These are phyloP conservation scores for Bolborhynchus lineola DNA, from an alignment of 2,113 vertebrate species.

Conservation along the genomic window DNA sequence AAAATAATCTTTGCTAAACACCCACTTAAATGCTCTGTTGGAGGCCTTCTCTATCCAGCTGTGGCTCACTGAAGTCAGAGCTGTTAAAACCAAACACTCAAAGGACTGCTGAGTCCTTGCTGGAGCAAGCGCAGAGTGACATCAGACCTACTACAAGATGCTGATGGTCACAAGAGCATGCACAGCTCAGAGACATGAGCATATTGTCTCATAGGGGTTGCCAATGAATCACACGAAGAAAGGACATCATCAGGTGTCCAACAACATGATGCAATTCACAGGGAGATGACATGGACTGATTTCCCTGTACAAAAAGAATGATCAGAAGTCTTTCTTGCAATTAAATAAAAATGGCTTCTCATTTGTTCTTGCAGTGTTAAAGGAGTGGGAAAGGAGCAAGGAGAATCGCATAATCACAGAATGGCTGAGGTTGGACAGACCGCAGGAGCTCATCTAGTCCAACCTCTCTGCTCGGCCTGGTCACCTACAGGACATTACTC, in stretches of 20 bases:
- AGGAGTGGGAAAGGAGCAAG: not conserved
- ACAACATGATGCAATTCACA: not conserved
- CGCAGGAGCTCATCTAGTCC: not conserved
- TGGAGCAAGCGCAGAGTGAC: not conserved
- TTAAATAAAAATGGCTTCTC: not conserved
- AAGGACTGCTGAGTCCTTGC: not conserved
- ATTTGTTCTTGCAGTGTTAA: not conserved
- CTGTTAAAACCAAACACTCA: not conserved
- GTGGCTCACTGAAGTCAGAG: not conserved
- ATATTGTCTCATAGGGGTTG: not conserved
- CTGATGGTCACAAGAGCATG: not conserved
- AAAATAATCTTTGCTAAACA: not conserved
- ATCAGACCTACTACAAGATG: not conserved
- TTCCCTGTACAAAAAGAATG: not conserved
- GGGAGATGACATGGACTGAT: not conserved
- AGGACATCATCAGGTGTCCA: not conserved
- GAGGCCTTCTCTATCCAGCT: not conserved
- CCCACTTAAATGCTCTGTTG: not conserved
- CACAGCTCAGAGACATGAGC: rapidly evolving
- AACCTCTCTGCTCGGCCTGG: not conserved
- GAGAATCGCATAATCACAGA: not conserved
- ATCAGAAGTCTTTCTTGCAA: not conserved
- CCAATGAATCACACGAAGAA: not conserved
- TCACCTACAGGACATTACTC: not conserved
- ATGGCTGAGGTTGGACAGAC: not conserved